phyloP scores from a whole-genome alignment of 92 coral and sea anemone genomes.

The Hydrozoanthus gracilis region DNA sequence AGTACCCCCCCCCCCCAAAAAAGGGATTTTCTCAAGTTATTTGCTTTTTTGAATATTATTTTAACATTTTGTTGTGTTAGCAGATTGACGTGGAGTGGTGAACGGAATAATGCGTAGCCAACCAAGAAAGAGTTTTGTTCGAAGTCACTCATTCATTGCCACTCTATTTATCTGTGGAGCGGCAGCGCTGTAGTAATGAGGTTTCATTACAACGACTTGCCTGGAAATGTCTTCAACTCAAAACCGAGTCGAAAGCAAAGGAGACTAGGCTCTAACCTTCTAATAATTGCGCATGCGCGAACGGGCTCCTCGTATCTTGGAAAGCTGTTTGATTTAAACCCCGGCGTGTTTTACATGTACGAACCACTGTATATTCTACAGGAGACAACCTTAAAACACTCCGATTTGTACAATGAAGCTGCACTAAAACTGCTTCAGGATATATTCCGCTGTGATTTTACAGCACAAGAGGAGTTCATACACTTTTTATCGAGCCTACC shows the following conservation, averaged over 20 bases:
- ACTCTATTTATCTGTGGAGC: not conserved
- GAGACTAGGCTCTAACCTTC: slow-evolving; percentile 46
- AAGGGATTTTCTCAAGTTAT: no score
- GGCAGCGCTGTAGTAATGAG: not conserved
- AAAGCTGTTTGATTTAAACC: slow-evolving; percentile 82
- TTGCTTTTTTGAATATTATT: not conserved
- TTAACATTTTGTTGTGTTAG: not conserved
- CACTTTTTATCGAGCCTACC: slow-evolving; percentile 73
- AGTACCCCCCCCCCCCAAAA: no score
- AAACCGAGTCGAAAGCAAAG: not conserved
- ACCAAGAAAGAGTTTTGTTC: not conserved
- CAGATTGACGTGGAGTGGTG: not conserved
- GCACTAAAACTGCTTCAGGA: slow-evolving; percentile 67
- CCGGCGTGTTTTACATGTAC: slow-evolving; percentile 80
- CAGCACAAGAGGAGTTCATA: slow-evolving; percentile 75
- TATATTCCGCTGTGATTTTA: slow-evolving; percentile 73
- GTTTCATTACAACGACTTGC: not conserved
- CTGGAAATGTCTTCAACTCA: slow-evolving; percentile 14
- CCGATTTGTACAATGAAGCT: slow-evolving; percentile 63
- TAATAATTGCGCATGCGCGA: slow-evolving; percentile 84
- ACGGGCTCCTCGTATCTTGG: slow-evolving; percentile 96
- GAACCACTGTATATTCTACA: slow-evolving; percentile 81
- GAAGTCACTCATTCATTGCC: not conserved
- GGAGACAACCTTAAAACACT: slow-evolving; percentile 59
- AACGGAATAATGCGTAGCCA: not conserved